phyloP scores from a whole-genome alignment of 1,140 invertebrate species.

The Archivesica marissinica region DNA sequence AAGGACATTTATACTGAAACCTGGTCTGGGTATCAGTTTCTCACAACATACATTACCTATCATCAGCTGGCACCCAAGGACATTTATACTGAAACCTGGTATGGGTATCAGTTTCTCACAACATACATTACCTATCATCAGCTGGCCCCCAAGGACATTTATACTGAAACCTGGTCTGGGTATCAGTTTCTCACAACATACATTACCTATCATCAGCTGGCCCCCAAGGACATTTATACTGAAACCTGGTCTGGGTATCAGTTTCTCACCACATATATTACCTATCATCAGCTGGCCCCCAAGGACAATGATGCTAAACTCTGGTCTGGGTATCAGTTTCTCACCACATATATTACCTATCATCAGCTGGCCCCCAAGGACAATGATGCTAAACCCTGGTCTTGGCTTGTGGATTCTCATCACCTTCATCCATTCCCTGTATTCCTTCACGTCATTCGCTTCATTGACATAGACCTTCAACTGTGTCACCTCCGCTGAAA shows the following conservation, averaged over 20 bases:
- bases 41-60: too few species aligned
- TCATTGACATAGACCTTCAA: slow-evolving; percentile 94
- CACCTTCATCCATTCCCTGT: slow-evolving; percentile 88
- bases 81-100: too few species aligned
- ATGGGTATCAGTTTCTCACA: too few species aligned
- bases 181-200: too few species aligned
- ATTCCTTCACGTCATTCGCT: slow-evolving; percentile 91
- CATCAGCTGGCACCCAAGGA: too few species aligned
- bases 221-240: slow-evolving; percentile 90
- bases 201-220: slow-evolving; percentile 88
- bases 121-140: slow-evolving; percentile 88
- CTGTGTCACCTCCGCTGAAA: slow-evolving; percentile 88
- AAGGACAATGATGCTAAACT: slow-evolving; percentile 89
- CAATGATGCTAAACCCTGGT: slow-evolving; percentile 88
- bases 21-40: slow-evolving; percentile 93
- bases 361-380: slow-evolving; percentile 90
- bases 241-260: slow-evolving; percentile 90
- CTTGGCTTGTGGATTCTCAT: slow-evolving; percentile 90
- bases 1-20: slow-evolving; percentile 89
- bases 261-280: too few species aligned
- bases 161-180: slow-evolving; percentile 90
- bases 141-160: slow-evolving; percentile 89
- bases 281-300: slow-evolving; percentile 89
- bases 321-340: slow-evolving; percentile 90
- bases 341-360: too few species aligned